These are phyloP conservation scores for Phenganax stokvisi DNA, from an alignment of 92 coral and sea anemone genomes.

Conservation along the genomic window DNA sequence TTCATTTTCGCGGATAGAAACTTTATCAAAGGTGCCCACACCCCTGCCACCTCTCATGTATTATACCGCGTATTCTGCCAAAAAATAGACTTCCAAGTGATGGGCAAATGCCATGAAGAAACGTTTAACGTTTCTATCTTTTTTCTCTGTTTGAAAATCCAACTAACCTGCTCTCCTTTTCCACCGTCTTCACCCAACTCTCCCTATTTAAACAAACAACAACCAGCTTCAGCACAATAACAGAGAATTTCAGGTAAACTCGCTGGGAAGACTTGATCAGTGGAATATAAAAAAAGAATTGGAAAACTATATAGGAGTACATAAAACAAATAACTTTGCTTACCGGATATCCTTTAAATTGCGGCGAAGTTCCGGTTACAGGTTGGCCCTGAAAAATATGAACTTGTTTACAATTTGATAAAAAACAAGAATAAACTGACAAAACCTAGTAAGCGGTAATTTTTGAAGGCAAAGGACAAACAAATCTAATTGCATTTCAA, in stretches of 20 bases:
- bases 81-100: too few species aligned
- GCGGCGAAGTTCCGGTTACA: slow-evolving; percentile 14
- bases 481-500: not conserved
- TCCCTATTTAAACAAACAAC: slow-evolving; percentile 21
- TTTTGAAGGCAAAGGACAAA: not conserved
- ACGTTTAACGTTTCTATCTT: too few species aligned
- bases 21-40: not conserved
- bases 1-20: not conserved
- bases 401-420: not conserved
- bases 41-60: too few species aligned
- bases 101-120: too few species aligned
- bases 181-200: slow-evolving; percentile 37
- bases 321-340: not conserved
- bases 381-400: slow-evolving; percentile 19
- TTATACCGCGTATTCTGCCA: too few species aligned
- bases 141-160: too few species aligned
- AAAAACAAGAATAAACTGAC: too few species aligned
- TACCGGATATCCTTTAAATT: slow-evolving; percentile 41
- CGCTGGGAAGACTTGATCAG: slow-evolving; percentile 1
- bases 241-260: not conserved
- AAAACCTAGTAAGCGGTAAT: too few species aligned
- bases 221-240: not conserved
- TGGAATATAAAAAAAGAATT: slow-evolving; percentile 22
- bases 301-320: too few species aligned
- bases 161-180: slow-evolving; percentile 35